Evolutionary conservation across 1,140 invertebrate genomes (phyloP).

Genomic region (Panagrolaimus sp.): DNA sequence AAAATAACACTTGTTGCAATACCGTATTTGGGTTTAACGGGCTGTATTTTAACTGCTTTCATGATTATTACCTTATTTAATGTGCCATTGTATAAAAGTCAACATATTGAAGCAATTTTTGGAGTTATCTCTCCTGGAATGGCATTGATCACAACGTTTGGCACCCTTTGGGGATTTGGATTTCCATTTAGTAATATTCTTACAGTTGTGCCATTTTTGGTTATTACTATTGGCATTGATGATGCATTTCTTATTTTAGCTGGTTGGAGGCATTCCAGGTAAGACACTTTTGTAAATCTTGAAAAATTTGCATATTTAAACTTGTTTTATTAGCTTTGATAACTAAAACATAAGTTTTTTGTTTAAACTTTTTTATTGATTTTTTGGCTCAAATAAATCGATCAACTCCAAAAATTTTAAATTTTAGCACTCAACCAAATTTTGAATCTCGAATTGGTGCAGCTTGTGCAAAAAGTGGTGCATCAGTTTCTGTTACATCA

Average conservation of each 20-base stretch:
- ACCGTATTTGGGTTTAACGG: conserved; percentile 50
- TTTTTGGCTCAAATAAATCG: too few relatives aligned
- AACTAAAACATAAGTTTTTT: too few relatives aligned
- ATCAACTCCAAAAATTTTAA: neutral
- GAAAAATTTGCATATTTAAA: too few relatives aligned
- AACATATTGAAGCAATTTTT: conserved; percentile 53
- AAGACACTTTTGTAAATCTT: too few relatives aligned
- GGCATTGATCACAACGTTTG: conserved; percentile 50
- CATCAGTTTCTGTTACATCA: conserved; percentile 53
- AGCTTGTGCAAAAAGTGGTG: conserved; percentile 53
- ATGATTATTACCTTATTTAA: conserved; percentile 52
- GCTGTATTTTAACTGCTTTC: conserved; percentile 43
- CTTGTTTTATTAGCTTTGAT: too few relatives aligned
- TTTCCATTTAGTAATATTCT: conserved; percentile 54
- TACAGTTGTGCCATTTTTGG: conserved; percentile 55
- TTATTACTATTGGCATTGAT: conserved; percentile 55
- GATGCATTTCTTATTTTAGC: conserved; percentile 55
- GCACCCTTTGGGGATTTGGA: conserved; percentile 45
- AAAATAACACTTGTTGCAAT: conserved; percentile 45
- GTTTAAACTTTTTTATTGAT: too few relatives aligned
- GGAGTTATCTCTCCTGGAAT: conserved; percentile 52
- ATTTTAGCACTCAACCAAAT: conserved; percentile 23
- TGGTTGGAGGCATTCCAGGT: conserved; percentile 56
- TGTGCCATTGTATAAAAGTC: conserved; percentile 49
- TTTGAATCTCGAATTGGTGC: conserved; percentile 42